Evolutionary conservation across 2,797 vertebrate genomes (phyloP).

Genomic region (Octomys mimax): DNA sequence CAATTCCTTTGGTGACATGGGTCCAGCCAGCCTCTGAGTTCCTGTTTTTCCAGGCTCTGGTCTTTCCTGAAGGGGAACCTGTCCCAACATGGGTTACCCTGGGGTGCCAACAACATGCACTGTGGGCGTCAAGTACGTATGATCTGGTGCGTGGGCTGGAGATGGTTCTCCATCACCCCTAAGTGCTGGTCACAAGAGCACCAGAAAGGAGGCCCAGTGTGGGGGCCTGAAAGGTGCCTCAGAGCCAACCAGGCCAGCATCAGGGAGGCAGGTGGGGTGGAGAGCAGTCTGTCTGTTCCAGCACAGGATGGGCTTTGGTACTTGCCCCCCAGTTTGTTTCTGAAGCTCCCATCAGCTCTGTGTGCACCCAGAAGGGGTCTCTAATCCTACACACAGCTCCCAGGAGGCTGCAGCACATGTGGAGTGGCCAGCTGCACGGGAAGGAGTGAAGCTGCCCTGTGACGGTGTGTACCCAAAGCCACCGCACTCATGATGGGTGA

Average conservation of each 20-base stretch:
- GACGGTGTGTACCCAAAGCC: background rate
- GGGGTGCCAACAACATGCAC: too few species aligned
- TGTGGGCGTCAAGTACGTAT: background rate
- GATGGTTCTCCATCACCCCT: background rate
- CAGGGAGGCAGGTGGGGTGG: too few species aligned
- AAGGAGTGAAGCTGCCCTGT: background rate
- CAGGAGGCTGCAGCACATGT: too few species aligned
- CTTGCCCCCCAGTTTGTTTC: background rate
- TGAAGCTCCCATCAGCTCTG: background rate
- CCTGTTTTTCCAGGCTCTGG: background rate
- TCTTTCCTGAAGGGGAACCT: too few species aligned
- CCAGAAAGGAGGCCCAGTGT: background rate
- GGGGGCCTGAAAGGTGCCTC: background rate
- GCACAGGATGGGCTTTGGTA: background rate
- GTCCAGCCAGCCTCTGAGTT: background rate
- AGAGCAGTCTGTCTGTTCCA: background rate
- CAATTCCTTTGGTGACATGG: background rate
- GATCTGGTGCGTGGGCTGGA: too few species aligned
- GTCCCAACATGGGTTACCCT: background rate
- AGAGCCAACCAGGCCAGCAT: too few species aligned
- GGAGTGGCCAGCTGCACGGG: background rate
- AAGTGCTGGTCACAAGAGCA: background rate
- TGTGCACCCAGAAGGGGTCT: background rate
- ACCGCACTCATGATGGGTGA: background rate
- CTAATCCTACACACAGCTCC: background rate